Evolutionary conservation across 1,140 invertebrate genomes (phyloP).

Genomic region (Trichoplusia ni): DNA sequence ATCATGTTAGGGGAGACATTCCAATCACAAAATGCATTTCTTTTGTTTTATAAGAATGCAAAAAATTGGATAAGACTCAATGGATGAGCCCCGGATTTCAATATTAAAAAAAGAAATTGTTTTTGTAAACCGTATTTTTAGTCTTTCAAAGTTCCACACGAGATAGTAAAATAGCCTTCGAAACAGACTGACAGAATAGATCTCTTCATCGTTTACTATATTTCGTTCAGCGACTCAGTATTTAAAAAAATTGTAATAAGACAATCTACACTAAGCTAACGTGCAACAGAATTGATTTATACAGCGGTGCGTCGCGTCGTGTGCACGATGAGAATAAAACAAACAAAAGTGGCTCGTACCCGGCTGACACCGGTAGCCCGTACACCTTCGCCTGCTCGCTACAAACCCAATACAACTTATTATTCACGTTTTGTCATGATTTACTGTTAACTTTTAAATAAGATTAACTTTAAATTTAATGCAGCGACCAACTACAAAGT

Average conservation of each 20-base stretch:
- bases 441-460: constrained; percentile 8
- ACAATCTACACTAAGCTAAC: background rate
- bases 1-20: too few relatives aligned
- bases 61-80: too few relatives aligned
- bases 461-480: constrained; percentile 4
- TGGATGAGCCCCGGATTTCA: too few relatives aligned
- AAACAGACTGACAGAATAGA: too few relatives aligned
- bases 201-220: too few relatives aligned
- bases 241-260: background rate
- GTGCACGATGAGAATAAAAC: background rate
- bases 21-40: too few relatives aligned
- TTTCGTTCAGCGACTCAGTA: too few relatives aligned
- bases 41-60: too few relatives aligned
- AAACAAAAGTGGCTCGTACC: background rate
- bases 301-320: background rate
- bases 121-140: too few relatives aligned
- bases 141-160: too few relatives aligned
- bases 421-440: constrained; percentile 9
- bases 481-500: background rate
- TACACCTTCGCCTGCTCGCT: background rate
- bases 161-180: too few relatives aligned
- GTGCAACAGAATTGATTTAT: background rate
- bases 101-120: too few relatives aligned
- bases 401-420: background rate
- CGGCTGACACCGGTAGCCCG: background rate